These are phyloP conservation scores for Phallusia fumigata DNA, from an alignment of 23 tunicate species.

Conservation along the genomic window DNA sequence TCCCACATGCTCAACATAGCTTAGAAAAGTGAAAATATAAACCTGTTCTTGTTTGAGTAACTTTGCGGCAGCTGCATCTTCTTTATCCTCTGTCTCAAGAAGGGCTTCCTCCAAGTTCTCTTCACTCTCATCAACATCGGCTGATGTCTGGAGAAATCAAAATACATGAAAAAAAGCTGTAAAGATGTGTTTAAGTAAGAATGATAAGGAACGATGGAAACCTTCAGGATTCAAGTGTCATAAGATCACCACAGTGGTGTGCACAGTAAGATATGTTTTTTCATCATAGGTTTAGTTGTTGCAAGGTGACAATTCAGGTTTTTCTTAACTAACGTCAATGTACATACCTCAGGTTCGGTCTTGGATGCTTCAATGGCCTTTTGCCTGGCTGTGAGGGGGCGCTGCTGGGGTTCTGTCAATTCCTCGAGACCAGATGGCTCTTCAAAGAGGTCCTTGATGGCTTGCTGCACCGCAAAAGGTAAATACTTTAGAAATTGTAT, in stretches of 20 bases:
- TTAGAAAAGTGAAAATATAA: background rate
- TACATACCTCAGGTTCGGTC: constrained; percentile 21
- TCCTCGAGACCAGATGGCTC: constrained; percentile 85
- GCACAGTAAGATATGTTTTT: background rate
- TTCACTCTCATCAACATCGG: constrained; percentile 20
- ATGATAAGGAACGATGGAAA: no score
- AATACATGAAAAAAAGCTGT: no score
- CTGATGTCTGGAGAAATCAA: no score
- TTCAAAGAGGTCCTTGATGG: constrained; percentile 60
- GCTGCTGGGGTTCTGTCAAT: constrained; percentile 20
- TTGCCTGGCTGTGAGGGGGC: constrained; percentile 58
- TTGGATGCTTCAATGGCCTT: constrained; percentile 70
- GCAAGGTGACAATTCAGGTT: no score
- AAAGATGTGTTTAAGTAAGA: no score
- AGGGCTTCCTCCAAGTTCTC: constrained; percentile 64
- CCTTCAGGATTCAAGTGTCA: constrained; percentile 26
- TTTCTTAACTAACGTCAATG: no score
- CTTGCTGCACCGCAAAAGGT: constrained; percentile 21
- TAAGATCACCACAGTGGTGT: background rate
- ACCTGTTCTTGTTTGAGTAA: constrained; percentile 83
- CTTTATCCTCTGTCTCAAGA: constrained; percentile 79
- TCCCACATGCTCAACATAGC: background rate
- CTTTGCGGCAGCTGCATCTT: constrained; percentile 87
- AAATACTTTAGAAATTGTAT: background rate
- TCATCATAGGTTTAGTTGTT: constrained; percentile 7